Conservation (phyloP, 2,888 invertebrate species). For the Sinelater perroti region DNA sequence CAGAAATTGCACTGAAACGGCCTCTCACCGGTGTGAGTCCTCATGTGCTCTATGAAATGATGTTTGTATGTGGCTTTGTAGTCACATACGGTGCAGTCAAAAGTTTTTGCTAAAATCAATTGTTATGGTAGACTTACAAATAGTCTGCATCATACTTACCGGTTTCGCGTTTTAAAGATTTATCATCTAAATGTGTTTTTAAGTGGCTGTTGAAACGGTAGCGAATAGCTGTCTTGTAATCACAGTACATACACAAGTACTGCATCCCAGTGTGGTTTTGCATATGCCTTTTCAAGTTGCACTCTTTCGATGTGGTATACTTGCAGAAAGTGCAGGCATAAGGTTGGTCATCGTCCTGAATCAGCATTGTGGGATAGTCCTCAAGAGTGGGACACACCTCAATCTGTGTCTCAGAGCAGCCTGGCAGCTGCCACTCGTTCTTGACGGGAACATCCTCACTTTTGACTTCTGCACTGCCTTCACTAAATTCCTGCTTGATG, state of each 20-base stretch:
- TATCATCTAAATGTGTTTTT: background rate
- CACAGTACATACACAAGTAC: background rate
- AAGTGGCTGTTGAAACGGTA: background rate
- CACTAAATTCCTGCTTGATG: too few relatives aligned
- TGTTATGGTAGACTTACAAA: background rate
- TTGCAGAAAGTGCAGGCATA: background rate
- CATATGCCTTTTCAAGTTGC: background rate
- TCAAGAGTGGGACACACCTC: too few relatives aligned
- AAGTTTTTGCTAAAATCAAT: background rate
- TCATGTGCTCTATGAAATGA: constrained; percentile 70
- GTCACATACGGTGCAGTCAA: background rate
- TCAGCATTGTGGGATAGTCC: too few relatives aligned
- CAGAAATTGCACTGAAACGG: constrained; percentile 80
- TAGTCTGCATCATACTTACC: background rate
- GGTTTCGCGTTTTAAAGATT: background rate
- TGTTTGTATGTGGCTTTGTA: background rate
- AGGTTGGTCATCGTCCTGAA: background rate
- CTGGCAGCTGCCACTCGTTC: background rate
- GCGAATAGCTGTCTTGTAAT: background rate
- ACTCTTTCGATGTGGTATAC: background rate
- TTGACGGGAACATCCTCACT: background rate
- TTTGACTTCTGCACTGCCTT: background rate
- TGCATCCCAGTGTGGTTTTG: background rate
- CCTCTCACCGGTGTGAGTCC: constrained; percentile 80
- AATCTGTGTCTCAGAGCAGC: background rate